phyloP scores from a whole-genome alignment of 2,113 vertebrate genomes.

The Clarias magur region DNA sequence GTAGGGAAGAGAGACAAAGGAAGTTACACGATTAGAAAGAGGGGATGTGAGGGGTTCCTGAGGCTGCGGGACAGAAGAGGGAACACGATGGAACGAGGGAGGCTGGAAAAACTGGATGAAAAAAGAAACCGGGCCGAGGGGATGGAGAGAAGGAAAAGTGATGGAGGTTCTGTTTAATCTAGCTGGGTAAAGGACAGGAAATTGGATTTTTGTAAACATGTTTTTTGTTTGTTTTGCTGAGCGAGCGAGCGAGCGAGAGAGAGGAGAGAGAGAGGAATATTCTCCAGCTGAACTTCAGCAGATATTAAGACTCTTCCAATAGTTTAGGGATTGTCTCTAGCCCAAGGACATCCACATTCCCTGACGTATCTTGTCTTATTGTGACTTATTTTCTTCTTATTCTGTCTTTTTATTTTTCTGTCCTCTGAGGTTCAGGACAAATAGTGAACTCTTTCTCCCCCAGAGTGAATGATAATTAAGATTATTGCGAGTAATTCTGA shows the following conservation, averaged over 20 bases:
- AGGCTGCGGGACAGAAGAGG: too few relatives aligned
- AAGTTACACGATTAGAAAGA: background rate
- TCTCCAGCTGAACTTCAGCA: background rate
- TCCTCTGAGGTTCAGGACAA: constrained; percentile 61
- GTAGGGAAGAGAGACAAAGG: background rate
- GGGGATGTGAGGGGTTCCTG: background rate
- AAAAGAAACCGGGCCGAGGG: background rate
- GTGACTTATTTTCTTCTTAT: background rate
- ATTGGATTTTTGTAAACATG: background rate
- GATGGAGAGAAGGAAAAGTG: background rate
- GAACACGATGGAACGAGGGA: too few relatives aligned
- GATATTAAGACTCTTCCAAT: background rate
- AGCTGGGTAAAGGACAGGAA: background rate
- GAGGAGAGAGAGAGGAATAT: background rate
- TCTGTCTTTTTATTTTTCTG: background rate
- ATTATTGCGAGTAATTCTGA: constrained; percentile 71
- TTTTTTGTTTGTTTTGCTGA: background rate
- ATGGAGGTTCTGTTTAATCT: background rate
- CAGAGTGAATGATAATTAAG: constrained; percentile 67
- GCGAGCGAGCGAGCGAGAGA: background rate
- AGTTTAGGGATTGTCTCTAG: background rate
- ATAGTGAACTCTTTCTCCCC: constrained; percentile 58
- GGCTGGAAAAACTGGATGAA: too few relatives aligned
- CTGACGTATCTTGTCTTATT: background rate
- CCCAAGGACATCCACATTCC: background rate